Conservation (phyloP, 2,888 invertebrate species). For the Esperia sulphurella region DNA sequence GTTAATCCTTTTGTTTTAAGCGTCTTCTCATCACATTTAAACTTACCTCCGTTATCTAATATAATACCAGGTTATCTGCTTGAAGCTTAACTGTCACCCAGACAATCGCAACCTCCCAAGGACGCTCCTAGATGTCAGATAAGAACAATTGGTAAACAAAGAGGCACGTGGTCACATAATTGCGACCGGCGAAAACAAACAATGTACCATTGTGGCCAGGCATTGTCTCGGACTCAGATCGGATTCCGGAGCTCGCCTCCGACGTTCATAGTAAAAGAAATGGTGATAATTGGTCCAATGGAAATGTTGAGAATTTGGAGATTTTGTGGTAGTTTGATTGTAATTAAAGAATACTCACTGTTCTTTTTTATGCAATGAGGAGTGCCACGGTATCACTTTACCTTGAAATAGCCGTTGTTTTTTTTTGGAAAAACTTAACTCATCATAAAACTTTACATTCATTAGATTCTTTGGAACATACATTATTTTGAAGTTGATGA, state of each 20-base stretch:
- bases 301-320: not conserved
- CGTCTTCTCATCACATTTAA: too few relatives aligned
- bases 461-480: too few relatives aligned
- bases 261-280: constrained; percentile 22
- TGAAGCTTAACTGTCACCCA: not conserved
- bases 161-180: constrained; percentile 59
- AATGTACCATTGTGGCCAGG: constrained; percentile 31
- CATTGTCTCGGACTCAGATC: not conserved
- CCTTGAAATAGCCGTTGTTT: too few relatives aligned
- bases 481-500: too few relatives aligned
- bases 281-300: constrained; percentile 4
- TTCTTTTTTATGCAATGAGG: not conserved
- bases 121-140: constrained; percentile 59
- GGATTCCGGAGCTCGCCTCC: constrained; percentile 14
- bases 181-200: constrained; percentile 54
- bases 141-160: constrained; percentile 69
- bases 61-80: not conserved
- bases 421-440: too few relatives aligned
- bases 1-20: too few relatives aligned
- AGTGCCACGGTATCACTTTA: too few relatives aligned
- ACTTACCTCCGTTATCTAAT: not conserved
- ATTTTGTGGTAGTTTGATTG: not conserved
- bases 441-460: too few relatives aligned
- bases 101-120: constrained; percentile 29
- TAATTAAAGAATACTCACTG: not conserved